Conservation (phyloP, 92 coral and sea anemone genomes). For the Epizoanthus scotinus region DNA sequence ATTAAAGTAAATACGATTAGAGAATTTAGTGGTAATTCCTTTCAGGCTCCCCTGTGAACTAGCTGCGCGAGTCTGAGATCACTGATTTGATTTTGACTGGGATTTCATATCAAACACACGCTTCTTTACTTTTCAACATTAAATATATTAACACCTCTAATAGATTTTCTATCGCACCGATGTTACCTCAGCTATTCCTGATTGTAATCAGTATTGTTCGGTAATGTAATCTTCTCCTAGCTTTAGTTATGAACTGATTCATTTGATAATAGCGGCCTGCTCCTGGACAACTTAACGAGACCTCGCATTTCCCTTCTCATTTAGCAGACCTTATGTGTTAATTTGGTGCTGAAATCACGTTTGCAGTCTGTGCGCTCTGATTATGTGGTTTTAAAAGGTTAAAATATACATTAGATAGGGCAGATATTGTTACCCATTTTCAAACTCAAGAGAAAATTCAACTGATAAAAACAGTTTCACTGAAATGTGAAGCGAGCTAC, state of each 20-base stretch:
- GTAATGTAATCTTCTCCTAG: not conserved
- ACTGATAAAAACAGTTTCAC: no score
- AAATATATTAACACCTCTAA: constrained; percentile 1
- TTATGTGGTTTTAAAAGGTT: not conserved
- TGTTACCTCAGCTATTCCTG: not conserved
- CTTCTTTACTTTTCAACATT: not conserved
- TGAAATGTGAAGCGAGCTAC: no score
- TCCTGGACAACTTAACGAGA: not conserved
- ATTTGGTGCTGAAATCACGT: not conserved
- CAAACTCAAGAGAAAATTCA: no score
- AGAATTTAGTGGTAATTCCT: not conserved
- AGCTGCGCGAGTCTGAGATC: no score
- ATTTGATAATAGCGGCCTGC: not conserved
- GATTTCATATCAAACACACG: not conserved
- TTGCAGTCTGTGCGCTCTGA: not conserved
- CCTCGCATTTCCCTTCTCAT: not conserved
- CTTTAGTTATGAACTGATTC: not conserved
- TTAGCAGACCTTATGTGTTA: not conserved
- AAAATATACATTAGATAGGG: constrained; percentile 7
- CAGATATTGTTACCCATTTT: no score
- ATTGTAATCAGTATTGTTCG: not conserved
- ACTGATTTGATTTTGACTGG: not conserved
- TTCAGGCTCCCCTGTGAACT: no score
- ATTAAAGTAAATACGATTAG: constrained; percentile 10
- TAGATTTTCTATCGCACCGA: not conserved